phyloP scores from a whole-genome alignment of 2,888 invertebrate species.

The Agonum fuliginosum region DNA sequence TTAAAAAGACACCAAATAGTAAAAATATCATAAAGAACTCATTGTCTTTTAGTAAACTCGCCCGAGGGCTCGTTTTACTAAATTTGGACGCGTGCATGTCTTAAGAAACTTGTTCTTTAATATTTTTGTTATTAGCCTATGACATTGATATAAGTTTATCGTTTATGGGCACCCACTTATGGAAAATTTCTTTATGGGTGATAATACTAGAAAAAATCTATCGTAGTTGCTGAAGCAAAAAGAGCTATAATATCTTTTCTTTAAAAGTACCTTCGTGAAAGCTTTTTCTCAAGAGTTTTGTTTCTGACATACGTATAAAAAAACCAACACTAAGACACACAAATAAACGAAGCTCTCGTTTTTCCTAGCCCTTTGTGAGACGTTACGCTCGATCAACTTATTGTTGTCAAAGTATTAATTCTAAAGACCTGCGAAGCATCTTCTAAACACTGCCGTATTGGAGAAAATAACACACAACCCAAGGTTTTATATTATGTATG shows the following conservation, averaged over 20 bases:
- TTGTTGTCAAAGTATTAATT: constrained; percentile 23
- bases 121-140: no score
- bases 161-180: no score
- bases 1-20: no score
- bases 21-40: no score
- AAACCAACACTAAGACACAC: neutral
- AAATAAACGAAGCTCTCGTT: constrained; percentile 16
- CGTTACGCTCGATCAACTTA: constrained; percentile 20
- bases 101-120: no score
- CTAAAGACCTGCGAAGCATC: neutral
- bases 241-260: constrained; percentile 4
- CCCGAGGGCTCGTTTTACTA: no score
- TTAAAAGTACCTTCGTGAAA: constrained; percentile 8
- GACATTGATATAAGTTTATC: no score
- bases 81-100: no score
- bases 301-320: constrained; percentile 16
- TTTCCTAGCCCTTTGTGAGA: neutral
- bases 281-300: constrained; percentile 4
- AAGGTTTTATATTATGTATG: no score
- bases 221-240: neutral
- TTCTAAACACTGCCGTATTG: neutral
- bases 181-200: no score
- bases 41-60: no score
- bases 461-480: no score
- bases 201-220: constrained; percentile 4